Base-by-base conservation (phyloP, 2,113 vertebrate species). In the Heteronetta atricapilla region DNA sequence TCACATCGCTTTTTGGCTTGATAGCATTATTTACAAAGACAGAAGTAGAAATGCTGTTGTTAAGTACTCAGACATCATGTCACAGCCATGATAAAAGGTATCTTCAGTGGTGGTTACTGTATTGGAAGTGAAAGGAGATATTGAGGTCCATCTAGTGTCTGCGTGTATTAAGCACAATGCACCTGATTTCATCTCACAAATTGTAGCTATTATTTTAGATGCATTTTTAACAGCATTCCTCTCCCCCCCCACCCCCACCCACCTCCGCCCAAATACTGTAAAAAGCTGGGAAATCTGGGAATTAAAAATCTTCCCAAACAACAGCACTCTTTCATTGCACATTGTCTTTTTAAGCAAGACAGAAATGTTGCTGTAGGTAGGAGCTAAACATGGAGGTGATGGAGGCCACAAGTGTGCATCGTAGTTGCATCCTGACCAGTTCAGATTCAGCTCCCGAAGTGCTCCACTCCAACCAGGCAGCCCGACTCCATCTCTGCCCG, bases 391-490 rank as follows among this genome's bases (percentile, higher is more conserved):
- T 26, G 40, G 44, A 50, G 46, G 66, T 59, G 70, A 25, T 42
- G 18, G 12, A 22, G 48, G 48, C 48, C 8, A 5, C 34, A 29
- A 31, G 68, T 0, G 0, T 3, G 1, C 50, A n/a, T n/a, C n/a
- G n/a, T 1, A 5, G 42, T 56, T 11, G 25, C 1, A 1, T 12
- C 0, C 34, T 17, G 33, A 33, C 13, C 44, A 2, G 13, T 21
- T 25, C 10, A 11, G n/a, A 20, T 4, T 1, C 11, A 2, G 29
- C 14, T 26, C 18, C 31, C 20, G 5, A 2, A 69, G 48, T 10
- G 60, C 36, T 18, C 19, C 2, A n/a, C 9, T 8, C 6, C 6
- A 0, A 1, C 52, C 2, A 6, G 42, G 33, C 8, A 13, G 34
- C 21, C 21, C 6, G 17, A 36, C 36, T 20, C 70, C 25, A 22